These are phyloP conservation scores for Nemoura dubitans DNA, from an alignment of 2,888 invertebrate genomes.

Conservation along the genomic window DNA sequence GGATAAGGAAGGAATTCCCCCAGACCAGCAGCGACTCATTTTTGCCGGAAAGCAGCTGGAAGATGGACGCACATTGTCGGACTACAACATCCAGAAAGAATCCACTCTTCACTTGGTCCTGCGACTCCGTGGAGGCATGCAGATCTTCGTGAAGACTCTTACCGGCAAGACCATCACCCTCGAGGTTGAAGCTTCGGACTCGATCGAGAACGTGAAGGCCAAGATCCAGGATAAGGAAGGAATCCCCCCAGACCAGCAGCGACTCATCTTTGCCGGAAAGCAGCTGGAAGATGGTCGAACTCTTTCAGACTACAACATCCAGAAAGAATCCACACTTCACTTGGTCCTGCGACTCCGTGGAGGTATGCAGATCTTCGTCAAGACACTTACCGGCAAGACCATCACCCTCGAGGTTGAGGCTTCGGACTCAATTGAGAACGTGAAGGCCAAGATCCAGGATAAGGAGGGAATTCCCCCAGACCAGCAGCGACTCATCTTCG, in stretches of 20 bases:
- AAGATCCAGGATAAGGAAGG: constrained; percentile 62
- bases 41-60: constrained; percentile 69
- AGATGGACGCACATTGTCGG: constrained; percentile 74
- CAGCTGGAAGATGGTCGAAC: constrained; percentile 68
- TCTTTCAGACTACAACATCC: constrained; percentile 67
- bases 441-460: constrained; percentile 61
- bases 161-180: constrained; percentile 65
- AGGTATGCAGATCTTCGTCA: constrained; percentile 71
- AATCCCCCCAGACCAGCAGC: constrained; percentile 61
- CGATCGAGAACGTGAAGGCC: constrained; percentile 66
- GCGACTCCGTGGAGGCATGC: constrained; percentile 67
- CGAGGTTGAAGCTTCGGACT: constrained; percentile 64
- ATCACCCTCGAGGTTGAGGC: constrained; percentile 64
- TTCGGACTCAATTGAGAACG: constrained; percentile 65
- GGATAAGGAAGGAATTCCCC: constrained; percentile 91
- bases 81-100: constrained; percentile 91
- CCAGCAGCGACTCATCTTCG: constrained; percentile 62
- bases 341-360: constrained; percentile 65
- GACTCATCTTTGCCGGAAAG: constrained; percentile 67
- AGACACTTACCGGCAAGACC: constrained; percentile 66
- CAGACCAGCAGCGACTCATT: constrained; percentile 82
- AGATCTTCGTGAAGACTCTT: constrained; percentile 69
- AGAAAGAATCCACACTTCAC: constrained; percentile 64
- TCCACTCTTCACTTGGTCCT: constrained; percentile 68
- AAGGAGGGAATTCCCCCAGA: constrained; percentile 66